Evolutionary conservation across 2,888 invertebrate species (phyloP).

Genomic region (Sesia apiformis): DNA sequence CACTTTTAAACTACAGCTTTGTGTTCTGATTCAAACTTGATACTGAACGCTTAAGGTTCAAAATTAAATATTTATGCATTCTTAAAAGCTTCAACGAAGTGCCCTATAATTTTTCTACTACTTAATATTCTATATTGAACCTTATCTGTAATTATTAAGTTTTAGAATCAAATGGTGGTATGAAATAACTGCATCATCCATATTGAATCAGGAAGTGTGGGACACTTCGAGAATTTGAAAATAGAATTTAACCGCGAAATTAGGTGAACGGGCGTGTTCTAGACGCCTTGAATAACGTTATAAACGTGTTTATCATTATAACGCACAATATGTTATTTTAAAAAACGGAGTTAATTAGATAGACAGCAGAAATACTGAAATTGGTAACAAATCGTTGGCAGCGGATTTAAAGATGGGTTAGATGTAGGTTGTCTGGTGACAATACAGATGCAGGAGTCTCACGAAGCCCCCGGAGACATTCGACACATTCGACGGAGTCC

Average conservation of each 20-base stretch:
- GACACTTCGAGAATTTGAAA: constrained; percentile 47
- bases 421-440: too few species aligned
- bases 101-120: background rate
- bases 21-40: background rate
- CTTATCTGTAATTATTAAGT: background rate
- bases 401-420: too few species aligned
- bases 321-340: too few species aligned
- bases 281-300: background rate
- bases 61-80: background rate
- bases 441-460: too few species aligned
- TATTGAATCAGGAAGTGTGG: constrained; percentile 47
- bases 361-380: too few species aligned
- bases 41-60: background rate
- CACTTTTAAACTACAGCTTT: background rate
- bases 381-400: too few species aligned
- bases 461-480: too few species aligned
- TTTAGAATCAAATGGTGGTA: background rate
- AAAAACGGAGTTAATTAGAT: too few species aligned
- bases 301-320: too few species aligned
- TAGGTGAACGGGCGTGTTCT: constrained; percentile 29
- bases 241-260: constrained; percentile 50
- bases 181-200: constrained; percentile 18
- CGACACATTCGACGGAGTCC: too few species aligned
- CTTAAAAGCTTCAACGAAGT: background rate
- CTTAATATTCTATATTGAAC: background rate